phyloP scores from a whole-genome alignment of 1,140 invertebrate genomes.

The Cydia splendana region DNA sequence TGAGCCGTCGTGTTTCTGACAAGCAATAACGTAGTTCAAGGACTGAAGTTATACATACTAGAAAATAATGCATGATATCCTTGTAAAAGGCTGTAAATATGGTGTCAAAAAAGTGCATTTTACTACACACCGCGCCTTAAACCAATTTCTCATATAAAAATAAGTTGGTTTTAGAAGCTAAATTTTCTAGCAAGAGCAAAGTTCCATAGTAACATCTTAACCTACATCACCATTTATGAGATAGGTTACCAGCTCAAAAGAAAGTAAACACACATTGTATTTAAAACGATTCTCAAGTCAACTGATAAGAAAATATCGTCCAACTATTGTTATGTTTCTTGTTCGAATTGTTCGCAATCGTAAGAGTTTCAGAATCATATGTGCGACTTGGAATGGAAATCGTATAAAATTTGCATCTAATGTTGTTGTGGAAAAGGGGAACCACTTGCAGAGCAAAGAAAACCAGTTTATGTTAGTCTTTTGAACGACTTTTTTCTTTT shows the following conservation, averaged over 20 bases:
- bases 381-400: slow-evolving; percentile 10
- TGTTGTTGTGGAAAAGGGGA: background rate
- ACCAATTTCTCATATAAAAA: no score
- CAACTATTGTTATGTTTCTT: background rate
- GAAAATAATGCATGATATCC: no score
- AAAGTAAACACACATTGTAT: slow-evolving; percentile 28
- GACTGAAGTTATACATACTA: no score
- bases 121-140: no score
- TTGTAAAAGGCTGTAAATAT: no score
- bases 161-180: no score
- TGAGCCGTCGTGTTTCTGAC: no score
- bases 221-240: background rate
- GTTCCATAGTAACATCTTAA: background rate
- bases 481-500: no score
- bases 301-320: background rate
- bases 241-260: slow-evolving; percentile 16
- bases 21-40: no score
- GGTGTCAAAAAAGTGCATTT: no score
- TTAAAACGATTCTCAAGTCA: slow-evolving; percentile 22
- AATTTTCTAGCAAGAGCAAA: background rate
- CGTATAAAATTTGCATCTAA: slow-evolving; percentile 17
- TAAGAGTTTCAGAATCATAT: slow-evolving; percentile 16
- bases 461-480: background rate
- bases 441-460: background rate
- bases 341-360: background rate